Evolutionary conservation across 53 echinoderm and acorn worm genomes (phyloP).

Genomic region (Echinarachnius parma): DNA sequence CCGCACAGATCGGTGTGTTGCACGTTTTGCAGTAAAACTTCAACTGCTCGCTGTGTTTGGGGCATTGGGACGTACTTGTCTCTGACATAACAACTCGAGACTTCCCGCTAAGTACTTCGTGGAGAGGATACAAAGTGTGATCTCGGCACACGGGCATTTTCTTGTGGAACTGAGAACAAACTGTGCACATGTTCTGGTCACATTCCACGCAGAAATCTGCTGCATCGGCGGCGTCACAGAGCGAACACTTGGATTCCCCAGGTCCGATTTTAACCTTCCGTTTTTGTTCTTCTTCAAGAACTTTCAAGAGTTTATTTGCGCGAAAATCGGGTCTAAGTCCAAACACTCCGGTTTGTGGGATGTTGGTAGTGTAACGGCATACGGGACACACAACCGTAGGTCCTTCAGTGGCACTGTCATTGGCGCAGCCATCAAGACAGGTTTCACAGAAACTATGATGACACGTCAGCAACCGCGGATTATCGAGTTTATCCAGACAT

Average conservation of each 20-base stretch:
- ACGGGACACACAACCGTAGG: not conserved
- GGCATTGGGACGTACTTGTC: not conserved
- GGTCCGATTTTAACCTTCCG: not conserved
- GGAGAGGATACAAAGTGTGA: not conserved
- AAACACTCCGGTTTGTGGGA: not conserved
- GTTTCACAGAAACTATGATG: constrained; percentile 13
- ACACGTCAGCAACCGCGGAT: constrained; percentile 13
- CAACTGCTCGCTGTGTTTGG: not conserved
- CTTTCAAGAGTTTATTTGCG: constrained; percentile 18
- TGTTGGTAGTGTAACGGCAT: not conserved
- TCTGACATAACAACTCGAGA: not conserved
- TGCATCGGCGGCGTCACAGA: not conserved
- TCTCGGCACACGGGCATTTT: constrained; percentile 7
- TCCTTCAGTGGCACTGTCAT: not conserved
- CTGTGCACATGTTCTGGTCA: not conserved
- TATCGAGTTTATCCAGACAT: constrained; percentile 13
- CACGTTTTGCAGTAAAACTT: constrained; percentile 26
- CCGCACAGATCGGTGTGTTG: constrained; percentile 8
- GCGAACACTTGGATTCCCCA: not conserved
- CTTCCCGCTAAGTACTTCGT: not conserved
- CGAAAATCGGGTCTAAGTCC: constrained; percentile 22
- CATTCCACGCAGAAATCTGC: not conserved
- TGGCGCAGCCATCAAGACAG: not conserved
- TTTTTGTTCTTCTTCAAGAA: not conserved
- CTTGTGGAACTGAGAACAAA: not conserved